Evolutionary conservation across 2,797 vertebrate species (phyloP).

Genomic region (Rhinogobio ventralis): DNA sequence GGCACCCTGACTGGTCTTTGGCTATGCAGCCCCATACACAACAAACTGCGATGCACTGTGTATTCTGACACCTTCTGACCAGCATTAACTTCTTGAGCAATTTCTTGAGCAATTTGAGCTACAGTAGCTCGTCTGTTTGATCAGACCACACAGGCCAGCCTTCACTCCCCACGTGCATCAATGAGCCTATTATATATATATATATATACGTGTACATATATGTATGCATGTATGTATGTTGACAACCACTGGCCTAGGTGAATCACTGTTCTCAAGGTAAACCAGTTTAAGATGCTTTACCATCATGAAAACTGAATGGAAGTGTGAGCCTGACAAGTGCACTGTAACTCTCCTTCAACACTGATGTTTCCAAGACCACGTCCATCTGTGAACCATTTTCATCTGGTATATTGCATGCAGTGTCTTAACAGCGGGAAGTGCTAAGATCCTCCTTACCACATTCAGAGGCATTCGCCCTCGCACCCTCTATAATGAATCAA

Average conservation of each 20-base stretch:
- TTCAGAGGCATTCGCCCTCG: slow-evolving; percentile 29
- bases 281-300: slow-evolving; percentile 2
- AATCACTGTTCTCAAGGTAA: not conserved
- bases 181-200: too few species aligned
- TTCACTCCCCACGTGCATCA: too few species aligned
- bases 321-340: slow-evolving; percentile 39
- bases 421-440: slow-evolving; percentile 13
- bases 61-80: too few species aligned
- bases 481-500: slow-evolving; percentile 14
- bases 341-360: not conserved
- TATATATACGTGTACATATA: too few species aligned
- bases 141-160: too few species aligned
- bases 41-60: too few species aligned
- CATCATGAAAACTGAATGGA: slow-evolving; percentile 1
- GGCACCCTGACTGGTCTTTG: too few species aligned
- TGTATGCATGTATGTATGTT: too few species aligned
- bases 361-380: not conserved
- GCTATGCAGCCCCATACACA: too few species aligned
- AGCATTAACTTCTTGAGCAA: too few species aligned
- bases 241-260: not conserved
- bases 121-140: too few species aligned
- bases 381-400: slow-evolving; percentile 46
- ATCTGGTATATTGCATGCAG: slow-evolving; percentile 28
- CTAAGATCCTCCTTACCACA: slow-evolving; percentile 16
- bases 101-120: too few species aligned